Evolutionary conservation across 2,113 vertebrate genomes (phyloP).

Genomic region (Helogale parvula): DNA sequence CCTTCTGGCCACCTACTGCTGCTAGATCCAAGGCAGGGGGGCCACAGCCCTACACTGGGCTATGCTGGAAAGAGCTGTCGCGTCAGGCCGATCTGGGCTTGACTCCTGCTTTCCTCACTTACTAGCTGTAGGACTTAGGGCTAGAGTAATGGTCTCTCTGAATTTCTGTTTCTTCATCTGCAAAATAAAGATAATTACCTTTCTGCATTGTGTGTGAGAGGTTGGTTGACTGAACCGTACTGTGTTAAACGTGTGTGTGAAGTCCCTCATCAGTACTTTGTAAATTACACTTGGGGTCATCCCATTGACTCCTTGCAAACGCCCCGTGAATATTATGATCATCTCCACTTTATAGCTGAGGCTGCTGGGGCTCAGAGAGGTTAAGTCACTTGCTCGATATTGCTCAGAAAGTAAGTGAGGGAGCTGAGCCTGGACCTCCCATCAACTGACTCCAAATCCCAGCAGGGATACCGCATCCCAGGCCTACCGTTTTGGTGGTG

Average conservation of each 20-base stretch:
- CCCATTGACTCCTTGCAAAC: background rate
- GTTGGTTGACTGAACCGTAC: background rate
- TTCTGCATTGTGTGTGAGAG: background rate
- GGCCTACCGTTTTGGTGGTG: background rate
- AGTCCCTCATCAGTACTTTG: background rate
- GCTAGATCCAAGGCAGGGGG: background rate
- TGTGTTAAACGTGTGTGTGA: background rate
- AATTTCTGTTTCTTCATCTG: conserved; percentile 36
- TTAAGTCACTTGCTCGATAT: background rate
- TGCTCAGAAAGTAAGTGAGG: background rate
- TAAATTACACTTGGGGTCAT: background rate
- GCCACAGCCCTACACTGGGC: background rate
- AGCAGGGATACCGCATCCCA: background rate
- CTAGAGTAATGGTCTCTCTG: background rate
- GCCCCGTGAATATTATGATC: background rate
- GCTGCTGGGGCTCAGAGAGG: background rate
- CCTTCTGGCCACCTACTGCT: background rate
- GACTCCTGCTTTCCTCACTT: background rate
- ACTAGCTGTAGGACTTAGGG: background rate
- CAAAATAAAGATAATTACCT: background rate
- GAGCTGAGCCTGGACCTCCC: background rate
- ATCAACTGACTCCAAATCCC: background rate
- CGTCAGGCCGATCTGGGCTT: background rate
- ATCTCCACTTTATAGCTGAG: background rate
- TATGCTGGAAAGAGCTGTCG: background rate